Evolutionary conservation across 2,113 vertebrate species (phyloP).

Genomic region (Ranitomeya imitator): DNA sequence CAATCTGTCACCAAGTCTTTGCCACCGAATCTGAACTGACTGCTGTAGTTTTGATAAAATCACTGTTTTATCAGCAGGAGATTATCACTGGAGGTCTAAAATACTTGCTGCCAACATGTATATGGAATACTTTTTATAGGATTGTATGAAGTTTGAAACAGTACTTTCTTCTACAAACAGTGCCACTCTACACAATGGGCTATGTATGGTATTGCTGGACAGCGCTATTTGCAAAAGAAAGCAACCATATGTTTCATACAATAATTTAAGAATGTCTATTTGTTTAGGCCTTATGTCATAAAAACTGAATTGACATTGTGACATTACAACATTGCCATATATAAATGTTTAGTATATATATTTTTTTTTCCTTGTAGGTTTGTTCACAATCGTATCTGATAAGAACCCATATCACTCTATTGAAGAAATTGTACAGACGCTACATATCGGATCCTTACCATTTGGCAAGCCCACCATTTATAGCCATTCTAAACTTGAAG

Average conservation of each 20-base stretch:
- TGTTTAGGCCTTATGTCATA: too few species aligned
- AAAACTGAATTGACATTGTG: too few species aligned
- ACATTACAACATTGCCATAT: too few species aligned
- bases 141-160: background rate
- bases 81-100: too few species aligned
- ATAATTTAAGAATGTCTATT: too few species aligned
- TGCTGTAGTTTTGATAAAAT: too few species aligned
- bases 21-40: too few species aligned
- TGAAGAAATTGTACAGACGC: slow-evolving; percentile 73
- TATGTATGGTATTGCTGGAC: background rate
- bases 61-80: too few species aligned
- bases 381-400: slow-evolving; percentile 79
- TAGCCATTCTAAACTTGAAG: slow-evolving; percentile 66
- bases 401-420: slow-evolving; percentile 73
- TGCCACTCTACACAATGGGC: background rate
- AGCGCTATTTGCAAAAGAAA: background rate
- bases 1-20: too few species aligned
- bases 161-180: background rate
- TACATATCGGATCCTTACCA: slow-evolving; percentile 71
- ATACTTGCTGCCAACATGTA: too few species aligned
- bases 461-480: slow-evolving; percentile 74
- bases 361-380: slow-evolving; percentile 70
- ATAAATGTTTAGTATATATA: background rate
- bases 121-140: too few species aligned
- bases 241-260: too few species aligned